Conservation (phyloP, 2,797 vertebrate genomes). For the Gila robusta region DNA sequence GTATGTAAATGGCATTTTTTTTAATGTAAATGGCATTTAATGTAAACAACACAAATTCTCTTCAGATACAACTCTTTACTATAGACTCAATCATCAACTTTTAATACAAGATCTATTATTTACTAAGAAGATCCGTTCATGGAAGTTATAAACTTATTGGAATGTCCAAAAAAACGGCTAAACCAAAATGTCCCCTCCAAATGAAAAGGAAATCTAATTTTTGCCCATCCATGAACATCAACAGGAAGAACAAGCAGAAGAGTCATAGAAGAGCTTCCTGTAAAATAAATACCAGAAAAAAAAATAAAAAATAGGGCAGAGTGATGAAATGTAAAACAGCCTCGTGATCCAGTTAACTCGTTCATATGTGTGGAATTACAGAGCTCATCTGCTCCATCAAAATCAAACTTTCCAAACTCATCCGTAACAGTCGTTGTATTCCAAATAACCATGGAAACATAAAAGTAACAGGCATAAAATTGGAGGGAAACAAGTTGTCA, state of each 20-base stretch:
- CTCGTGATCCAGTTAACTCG: not conserved
- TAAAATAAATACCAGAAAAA: constrained; percentile 4
- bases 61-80: not conserved
- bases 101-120: not conserved
- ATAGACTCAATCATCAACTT: not conserved
- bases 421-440: not conserved
- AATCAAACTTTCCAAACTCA: constrained; percentile 13
- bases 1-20: not conserved
- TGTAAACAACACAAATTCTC: not conserved
- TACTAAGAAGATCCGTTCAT: not conserved
- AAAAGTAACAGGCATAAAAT: not conserved
- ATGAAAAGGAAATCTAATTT: constrained; percentile 16
- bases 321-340: not conserved
- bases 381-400: not conserved
- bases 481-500: not conserved
- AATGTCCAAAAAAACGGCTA: not conserved
- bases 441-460: constrained; percentile 19
- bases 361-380: constrained; percentile 28
- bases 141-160: not conserved
- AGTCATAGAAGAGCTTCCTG: constrained; percentile 30
- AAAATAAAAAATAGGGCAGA: not conserved
- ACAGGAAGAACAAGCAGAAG: constrained; percentile 22
- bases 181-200: not conserved
- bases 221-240: constrained; percentile 15
- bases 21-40: not conserved